phyloP scores from a whole-genome alignment of 2,113 vertebrate genomes.

The Amazona vittata region DNA sequence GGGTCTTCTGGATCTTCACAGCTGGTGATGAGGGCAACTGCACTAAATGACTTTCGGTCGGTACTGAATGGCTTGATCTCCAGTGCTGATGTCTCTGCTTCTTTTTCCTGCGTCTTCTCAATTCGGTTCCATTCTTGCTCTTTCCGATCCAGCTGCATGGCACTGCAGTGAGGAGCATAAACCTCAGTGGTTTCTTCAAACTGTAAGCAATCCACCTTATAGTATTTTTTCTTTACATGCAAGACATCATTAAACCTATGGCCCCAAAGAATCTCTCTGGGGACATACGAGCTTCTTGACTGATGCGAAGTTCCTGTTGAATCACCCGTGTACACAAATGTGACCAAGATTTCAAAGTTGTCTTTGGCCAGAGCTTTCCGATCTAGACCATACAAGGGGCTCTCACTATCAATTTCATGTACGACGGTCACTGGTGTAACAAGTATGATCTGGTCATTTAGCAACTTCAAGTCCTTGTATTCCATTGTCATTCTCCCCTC shows the following conservation, averaged over 20 bases:
- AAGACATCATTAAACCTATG: slow-evolving; percentile 91
- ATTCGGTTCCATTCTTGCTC: slow-evolving; percentile 66
- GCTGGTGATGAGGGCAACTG: slow-evolving; percentile 68
- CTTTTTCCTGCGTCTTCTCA: neutral
- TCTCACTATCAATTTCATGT: slow-evolving; percentile 85
- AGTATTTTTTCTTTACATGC: slow-evolving; percentile 82
- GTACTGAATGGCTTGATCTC: slow-evolving; percentile 47
- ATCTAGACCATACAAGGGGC: slow-evolving; percentile 87
- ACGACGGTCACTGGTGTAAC: slow-evolving; percentile 86
- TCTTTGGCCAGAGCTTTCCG: slow-evolving; percentile 81
- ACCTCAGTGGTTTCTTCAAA: slow-evolving; percentile 91
- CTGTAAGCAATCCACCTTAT: slow-evolving; percentile 88
- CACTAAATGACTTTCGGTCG: slow-evolving; percentile 44
- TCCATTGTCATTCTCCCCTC: slow-evolving; percentile 82
- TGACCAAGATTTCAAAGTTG: slow-evolving; percentile 93
- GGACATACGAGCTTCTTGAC: slow-evolving; percentile 88
- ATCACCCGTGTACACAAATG: slow-evolving; percentile 92
- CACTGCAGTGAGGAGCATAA: slow-evolving; percentile 84
- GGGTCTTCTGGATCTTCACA: slow-evolving; percentile 62
- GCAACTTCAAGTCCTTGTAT: slow-evolving; percentile 83
- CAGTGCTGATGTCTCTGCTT: neutral
- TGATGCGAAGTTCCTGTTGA: slow-evolving; percentile 92
- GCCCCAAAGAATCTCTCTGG: slow-evolving; percentile 92
- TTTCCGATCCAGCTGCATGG: slow-evolving; percentile 82
- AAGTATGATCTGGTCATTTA: slow-evolving; percentile 85